Evolutionary conservation across 2,797 vertebrate species (phyloP), one percentile per base, ranked within the genome.

Genomic region (Selene dorsalis): DNA sequence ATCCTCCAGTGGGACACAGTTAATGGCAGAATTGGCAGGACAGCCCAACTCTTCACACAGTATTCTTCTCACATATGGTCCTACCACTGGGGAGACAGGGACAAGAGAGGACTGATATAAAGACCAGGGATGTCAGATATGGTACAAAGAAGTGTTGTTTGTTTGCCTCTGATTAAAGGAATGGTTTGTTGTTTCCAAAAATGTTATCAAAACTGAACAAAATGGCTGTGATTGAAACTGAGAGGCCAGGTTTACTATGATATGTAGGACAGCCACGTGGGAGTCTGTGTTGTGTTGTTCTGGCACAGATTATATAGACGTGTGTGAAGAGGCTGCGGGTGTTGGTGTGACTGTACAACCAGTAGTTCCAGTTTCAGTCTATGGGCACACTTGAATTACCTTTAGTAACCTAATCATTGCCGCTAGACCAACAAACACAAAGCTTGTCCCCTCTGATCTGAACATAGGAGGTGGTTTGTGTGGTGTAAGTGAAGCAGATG

Each of bases 41-140:
- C 96, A 97, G 2, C 98, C 98, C 0, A 99, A 94, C 80, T 99
- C 98, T 89, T 99, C 98, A 38, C 98, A 99, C 69, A 99, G 87
- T 85, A 99, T 99, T 90, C 95, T 96, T 92, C 95, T 98, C 63
- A 99, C 96, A 0, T 98, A 99, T 0, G 96, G 97, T 1, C 98
- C 98, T 77, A 96, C 93, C 43, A 96, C 98, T 99, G 86, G 0
- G 67, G 48, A 68, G n/a, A 68, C 9, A 73, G 32, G 2, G 14
- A 39, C 17, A 41, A 62, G 22, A 73, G 9, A 63, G 50, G 38
- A 70, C 0, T 0, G 12, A 6, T 24, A 17, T 41, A 17, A 39
- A 30, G 43, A 80, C 28, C 16, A 17, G 20, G 35, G 0, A 50
- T 66, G 56, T 41, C 41, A 69, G 28, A 73, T 32, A 47, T 16